phyloP scores from a whole-genome alignment of 2,888 invertebrate species.

The Pegoplata infirma region DNA sequence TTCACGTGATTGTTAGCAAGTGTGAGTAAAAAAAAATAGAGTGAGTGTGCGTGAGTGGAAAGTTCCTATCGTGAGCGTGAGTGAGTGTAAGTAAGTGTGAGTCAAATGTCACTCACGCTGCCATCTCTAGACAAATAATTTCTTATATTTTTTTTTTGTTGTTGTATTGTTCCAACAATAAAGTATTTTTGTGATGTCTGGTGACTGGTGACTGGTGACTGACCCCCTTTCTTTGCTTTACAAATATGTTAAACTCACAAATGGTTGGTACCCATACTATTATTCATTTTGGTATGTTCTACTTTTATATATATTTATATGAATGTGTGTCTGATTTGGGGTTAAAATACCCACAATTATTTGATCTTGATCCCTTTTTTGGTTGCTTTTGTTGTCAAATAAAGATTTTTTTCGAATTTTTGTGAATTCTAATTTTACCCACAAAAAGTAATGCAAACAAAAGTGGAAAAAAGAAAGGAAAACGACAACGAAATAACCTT shows the following conservation, averaged over 20 bases:
- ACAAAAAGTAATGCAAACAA: neutral
- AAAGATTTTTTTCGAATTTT: constrained; percentile 10
- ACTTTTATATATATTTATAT: constrained; percentile 26
- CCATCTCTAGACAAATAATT: too few relatives aligned
- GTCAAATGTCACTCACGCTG: too few relatives aligned
- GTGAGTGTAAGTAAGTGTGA: too few relatives aligned
- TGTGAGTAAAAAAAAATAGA: too few relatives aligned
- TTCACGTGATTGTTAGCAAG: too few relatives aligned
- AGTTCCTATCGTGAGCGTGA: too few relatives aligned
- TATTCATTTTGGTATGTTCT: too few relatives aligned
- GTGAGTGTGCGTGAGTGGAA: too few relatives aligned
- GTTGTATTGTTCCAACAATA: constrained; percentile 13
- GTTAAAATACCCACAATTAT: constrained; percentile 57
- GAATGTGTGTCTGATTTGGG: constrained; percentile 50
- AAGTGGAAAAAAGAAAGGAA: neutral
- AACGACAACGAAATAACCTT: too few relatives aligned
- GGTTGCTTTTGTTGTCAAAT: constrained; percentile 12
- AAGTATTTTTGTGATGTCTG: constrained; percentile 47
- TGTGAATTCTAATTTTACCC: neutral
- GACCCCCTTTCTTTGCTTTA: constrained; percentile 46
- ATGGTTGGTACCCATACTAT: constrained; percentile 32
- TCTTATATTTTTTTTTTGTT: neutral
- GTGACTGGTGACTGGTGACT: constrained; percentile 57
- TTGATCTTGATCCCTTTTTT: constrained; percentile 54
- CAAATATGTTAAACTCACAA: too few relatives aligned